Conservation (phyloP, 2,113 vertebrate species). For the Chaetops frenatus region DNA sequence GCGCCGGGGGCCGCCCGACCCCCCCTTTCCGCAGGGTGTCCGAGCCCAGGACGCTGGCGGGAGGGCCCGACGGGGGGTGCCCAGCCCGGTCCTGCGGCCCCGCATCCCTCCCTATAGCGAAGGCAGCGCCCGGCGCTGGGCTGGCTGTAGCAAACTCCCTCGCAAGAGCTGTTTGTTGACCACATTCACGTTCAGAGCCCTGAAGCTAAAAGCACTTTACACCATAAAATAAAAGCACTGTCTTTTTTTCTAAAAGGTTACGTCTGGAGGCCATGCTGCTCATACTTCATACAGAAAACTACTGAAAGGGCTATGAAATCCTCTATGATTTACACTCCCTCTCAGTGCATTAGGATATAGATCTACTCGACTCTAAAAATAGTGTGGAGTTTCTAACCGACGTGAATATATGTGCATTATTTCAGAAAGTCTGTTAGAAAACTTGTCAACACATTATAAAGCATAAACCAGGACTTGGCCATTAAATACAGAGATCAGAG, state of each 20-base stretch:
- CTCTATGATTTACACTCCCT: slow-evolving; percentile 79
- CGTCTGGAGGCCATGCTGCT: slow-evolving; percentile 80
- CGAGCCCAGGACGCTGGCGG: background rate
- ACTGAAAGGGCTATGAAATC: slow-evolving; percentile 82
- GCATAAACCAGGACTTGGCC: slow-evolving; percentile 73
- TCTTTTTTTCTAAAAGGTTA: slow-evolving; percentile 83
- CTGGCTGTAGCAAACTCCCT: slow-evolving; percentile 48
- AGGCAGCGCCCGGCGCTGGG: background rate
- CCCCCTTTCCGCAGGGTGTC: background rate
- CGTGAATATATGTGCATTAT: slow-evolving; percentile 78
- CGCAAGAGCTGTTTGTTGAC: slow-evolving; percentile 77
- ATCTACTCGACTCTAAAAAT: slow-evolving; percentile 75
- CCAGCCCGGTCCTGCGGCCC: background rate
- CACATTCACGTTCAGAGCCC: slow-evolving; percentile 80
- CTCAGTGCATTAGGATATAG: slow-evolving; percentile 77
- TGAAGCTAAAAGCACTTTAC: slow-evolving; percentile 83
- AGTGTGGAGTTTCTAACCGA: slow-evolving; percentile 73
- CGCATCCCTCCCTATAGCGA: background rate
- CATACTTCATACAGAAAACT: slow-evolving; percentile 84
- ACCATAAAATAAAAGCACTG: slow-evolving; percentile 84
- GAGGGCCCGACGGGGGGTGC: background rate
- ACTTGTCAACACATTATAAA: slow-evolving; percentile 80
- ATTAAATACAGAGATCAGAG: slow-evolving; percentile 74
- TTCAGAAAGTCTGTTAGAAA: slow-evolving; percentile 79
- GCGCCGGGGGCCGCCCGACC: background rate